These are phyloP conservation scores for Myiotriccus ornatus DNA, from an alignment of 2,797 vertebrate genomes.

Conservation along the genomic window DNA sequence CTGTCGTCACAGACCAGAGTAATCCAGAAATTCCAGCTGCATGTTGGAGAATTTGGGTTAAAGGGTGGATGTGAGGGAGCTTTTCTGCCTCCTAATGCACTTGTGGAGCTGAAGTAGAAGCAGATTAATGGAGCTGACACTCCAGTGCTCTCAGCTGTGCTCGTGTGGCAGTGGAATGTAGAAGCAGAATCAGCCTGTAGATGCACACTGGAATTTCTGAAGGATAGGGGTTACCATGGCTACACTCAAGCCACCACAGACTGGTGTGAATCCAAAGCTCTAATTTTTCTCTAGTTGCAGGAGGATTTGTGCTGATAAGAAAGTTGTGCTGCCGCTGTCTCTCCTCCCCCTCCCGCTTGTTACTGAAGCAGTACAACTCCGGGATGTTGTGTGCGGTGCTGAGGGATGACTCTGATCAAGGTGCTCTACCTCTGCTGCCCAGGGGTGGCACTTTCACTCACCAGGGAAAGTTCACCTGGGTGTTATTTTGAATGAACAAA, in stretches of 20 bases:
- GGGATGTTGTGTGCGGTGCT: neutral
- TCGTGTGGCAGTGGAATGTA: constrained; percentile 19
- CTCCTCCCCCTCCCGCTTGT: neutral
- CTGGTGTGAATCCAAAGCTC: constrained; percentile 20
- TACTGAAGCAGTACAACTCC: neutral
- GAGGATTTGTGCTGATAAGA: constrained; percentile 60
- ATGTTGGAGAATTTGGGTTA: neutral
- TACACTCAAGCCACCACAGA: constrained; percentile 64
- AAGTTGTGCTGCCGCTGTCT: constrained; percentile 35
- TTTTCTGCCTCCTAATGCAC: neutral
- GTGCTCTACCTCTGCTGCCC: neutral
- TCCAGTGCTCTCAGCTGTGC: constrained; percentile 13
- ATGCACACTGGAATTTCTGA: constrained; percentile 56
- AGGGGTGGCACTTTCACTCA: neutral
- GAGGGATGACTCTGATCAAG: neutral
- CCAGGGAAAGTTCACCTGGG: neutral
- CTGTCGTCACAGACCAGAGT: neutral
- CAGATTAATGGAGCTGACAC: neutral
- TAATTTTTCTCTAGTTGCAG: constrained; percentile 39
- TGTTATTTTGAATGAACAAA: neutral
- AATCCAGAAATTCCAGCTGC: neutral
- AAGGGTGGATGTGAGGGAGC: neutral
- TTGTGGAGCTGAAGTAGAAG: neutral
- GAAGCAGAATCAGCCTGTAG: constrained; percentile 44
- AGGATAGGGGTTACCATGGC: constrained; percentile 78